phyloP scores from a whole-genome alignment of 2,113 vertebrate species.

The rat (Rattus norvegicus) region DNA sequence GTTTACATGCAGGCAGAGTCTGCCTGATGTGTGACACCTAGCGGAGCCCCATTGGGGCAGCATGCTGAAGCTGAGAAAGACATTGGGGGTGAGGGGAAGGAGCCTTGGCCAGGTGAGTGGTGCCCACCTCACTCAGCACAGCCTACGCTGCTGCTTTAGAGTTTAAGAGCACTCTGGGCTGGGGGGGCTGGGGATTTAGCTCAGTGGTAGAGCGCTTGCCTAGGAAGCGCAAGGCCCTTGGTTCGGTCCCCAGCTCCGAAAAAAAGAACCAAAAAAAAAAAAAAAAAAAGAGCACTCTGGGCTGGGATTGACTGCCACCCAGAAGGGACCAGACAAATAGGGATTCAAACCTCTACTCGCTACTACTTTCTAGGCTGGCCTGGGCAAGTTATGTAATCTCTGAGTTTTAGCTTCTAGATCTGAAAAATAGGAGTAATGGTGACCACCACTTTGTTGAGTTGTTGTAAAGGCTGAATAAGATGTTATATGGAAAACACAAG shows the following conservation, averaged over 20 bases:
- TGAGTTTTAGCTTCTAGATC: not conserved
- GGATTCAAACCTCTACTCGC: not conserved
- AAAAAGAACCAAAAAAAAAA: too few species aligned
- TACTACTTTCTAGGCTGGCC: not conserved
- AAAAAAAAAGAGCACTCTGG: not conserved
- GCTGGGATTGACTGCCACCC: not conserved
- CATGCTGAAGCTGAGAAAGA: not conserved
- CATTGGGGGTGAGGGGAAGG: not conserved
- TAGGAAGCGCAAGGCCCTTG: too few species aligned
- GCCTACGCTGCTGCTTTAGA: not conserved
- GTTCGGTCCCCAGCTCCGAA: too few species aligned
- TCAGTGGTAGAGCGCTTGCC: too few species aligned
- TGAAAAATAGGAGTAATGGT: slow-evolving; percentile 28
- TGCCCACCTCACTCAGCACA: not conserved
- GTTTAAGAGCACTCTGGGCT: not conserved
- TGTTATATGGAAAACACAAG: not conserved
- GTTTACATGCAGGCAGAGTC: not conserved
- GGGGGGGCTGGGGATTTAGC: not conserved
- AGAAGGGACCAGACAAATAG: not conserved
- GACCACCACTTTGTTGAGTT: not conserved
- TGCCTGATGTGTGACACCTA: not conserved
- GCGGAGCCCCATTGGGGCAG: not conserved
- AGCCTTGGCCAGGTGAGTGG: not conserved
- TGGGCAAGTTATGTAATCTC: not conserved
- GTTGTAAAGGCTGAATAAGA: not conserved